phyloP scores from a whole-genome alignment of 2,797 vertebrate genomes.

The Varecia variegata region DNA sequence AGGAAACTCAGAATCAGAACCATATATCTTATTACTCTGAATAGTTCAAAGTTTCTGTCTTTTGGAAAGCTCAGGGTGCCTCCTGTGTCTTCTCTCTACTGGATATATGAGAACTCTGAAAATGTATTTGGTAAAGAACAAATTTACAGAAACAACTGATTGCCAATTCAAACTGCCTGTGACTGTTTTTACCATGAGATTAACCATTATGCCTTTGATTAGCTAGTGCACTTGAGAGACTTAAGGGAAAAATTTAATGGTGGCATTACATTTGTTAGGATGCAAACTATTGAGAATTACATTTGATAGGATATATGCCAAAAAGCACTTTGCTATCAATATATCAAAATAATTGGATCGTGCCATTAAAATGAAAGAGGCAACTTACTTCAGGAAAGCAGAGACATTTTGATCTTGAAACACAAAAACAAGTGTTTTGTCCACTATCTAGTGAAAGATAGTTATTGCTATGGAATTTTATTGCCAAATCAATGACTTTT shows the following conservation, averaged over 20 bases:
- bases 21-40: not conserved
- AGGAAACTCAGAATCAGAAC: not conserved
- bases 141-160: not conserved
- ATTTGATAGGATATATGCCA: not conserved
- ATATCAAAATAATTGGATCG: slow-evolving; percentile 33
- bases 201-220: not conserved
- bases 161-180: not conserved
- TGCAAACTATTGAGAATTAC: not conserved
- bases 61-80: not conserved
- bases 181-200: not conserved
- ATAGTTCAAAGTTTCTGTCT: not conserved
- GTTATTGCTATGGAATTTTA: not conserved
- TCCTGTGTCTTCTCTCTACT: not conserved
- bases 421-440: not conserved
- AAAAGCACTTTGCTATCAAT: not conserved
- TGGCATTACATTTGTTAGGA: not conserved
- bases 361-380: slow-evolving; percentile 16
- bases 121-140: not conserved
- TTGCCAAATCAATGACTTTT: not conserved
- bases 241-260: not conserved
- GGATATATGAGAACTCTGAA: not conserved
- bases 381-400: not conserved
- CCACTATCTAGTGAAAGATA: not conserved
- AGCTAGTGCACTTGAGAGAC: not conserved
- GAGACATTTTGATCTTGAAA: slow-evolving; percentile 1